A percentile compares a stretch with the other conserved stretches of the same genome.
Evolutionary conservation across 2,888 invertebrate genomes (phyloP).

Genomic region (Pemphredon lugubris): DNA sequence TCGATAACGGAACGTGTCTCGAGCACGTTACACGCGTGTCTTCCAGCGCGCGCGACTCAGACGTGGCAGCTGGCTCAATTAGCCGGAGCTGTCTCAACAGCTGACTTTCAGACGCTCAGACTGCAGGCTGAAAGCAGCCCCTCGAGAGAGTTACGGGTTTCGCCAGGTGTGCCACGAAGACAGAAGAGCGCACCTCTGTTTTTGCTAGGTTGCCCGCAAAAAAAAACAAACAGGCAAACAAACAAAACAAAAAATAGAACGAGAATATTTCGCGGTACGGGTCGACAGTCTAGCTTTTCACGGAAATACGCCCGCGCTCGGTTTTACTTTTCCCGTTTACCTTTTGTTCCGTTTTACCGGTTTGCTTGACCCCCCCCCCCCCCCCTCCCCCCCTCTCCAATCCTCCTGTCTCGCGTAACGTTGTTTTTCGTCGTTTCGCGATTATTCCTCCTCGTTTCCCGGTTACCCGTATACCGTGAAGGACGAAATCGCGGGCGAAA

Average conservation of each 20-base stretch:
- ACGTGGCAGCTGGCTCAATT: constrained; percentile 9
- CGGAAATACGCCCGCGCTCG: background rate
- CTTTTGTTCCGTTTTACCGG: constrained; percentile 8
- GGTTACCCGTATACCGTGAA: constrained; percentile 2
- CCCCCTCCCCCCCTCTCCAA: constrained; percentile 4
- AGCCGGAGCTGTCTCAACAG: constrained; percentile 12
- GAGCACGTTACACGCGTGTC: background rate
- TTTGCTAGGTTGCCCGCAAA: no score
- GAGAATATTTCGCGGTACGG: no score
- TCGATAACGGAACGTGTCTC: background rate
- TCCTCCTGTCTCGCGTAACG: background rate
- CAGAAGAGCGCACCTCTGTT: no score
- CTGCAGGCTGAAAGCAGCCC: background rate
- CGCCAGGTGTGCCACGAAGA: constrained; percentile 3
- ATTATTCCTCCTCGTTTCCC: constrained; percentile 13
- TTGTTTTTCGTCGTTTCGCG: background rate
- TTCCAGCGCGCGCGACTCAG: background rate
- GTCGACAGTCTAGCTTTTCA: no score
- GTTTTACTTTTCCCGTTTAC: constrained; percentile 10
- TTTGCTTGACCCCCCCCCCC: constrained; percentile 1
- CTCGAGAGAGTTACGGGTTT: background rate
- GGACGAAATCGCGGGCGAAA: constrained; percentile 32
- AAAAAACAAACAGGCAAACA: no score
- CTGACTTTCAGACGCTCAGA: constrained; percentile 15
- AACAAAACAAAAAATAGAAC: no score